These are phyloP conservation scores for Monomorium pharaonis DNA, from an alignment of 1,140 invertebrate genomes.

Conservation along the genomic window DNA sequence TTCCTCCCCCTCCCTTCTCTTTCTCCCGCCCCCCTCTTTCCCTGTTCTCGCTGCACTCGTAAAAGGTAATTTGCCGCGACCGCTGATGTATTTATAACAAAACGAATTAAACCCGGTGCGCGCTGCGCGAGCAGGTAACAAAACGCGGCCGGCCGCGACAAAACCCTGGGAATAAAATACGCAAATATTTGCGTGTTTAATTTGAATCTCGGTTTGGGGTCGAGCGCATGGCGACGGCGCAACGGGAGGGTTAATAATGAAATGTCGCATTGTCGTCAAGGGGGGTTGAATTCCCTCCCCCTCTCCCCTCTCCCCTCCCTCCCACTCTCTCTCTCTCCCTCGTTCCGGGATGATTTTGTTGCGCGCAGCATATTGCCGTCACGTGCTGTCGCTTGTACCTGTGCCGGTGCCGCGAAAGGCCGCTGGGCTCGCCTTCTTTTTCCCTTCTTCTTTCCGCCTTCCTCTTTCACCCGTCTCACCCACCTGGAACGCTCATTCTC, in stretches of 20 bases:
- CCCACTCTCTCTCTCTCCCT: not conserved
- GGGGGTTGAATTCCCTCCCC: constrained; percentile 17
- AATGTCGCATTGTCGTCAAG: constrained; percentile 80
- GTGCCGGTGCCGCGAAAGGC: not conserved
- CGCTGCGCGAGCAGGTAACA: constrained; percentile 62
- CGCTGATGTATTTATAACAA: constrained; percentile 72
- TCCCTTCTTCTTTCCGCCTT: not conserved
- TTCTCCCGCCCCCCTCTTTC: not conserved
- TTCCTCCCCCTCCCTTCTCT: not conserved
- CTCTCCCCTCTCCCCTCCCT: not conserved
- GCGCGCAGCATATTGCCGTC: constrained; percentile 47
- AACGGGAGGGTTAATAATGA: constrained; percentile 78
- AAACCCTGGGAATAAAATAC: constrained; percentile 69
- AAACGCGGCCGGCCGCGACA: constrained; percentile 37
- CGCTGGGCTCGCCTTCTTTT: not conserved
- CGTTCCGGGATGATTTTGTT: constrained; percentile 28
- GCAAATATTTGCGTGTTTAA: constrained; percentile 74
- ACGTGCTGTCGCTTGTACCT: constrained; percentile 46
- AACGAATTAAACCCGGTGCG: constrained; percentile 69
- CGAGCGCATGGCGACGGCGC: not conserved
- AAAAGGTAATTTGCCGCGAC: constrained; percentile 76
- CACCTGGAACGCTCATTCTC: constrained; percentile 48
- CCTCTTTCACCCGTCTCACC: constrained; percentile 29
- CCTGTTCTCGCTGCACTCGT: constrained; percentile 54
- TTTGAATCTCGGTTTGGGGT: constrained; percentile 64